phyloP scores from a whole-genome alignment of 2,797 vertebrate species.

The Chrysocyon brachyurus region DNA sequence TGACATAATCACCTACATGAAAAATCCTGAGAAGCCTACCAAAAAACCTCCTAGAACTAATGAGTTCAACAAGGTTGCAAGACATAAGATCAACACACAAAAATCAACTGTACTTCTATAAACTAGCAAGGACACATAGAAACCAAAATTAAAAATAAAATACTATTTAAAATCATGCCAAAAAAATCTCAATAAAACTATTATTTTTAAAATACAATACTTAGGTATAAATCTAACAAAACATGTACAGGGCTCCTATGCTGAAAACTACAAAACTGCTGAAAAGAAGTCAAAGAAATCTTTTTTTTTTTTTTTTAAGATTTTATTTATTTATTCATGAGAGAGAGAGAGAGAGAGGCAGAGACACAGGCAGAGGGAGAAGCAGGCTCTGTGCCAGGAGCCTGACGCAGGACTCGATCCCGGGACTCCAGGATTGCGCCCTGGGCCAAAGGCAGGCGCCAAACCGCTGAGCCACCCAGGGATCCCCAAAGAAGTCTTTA shows the following conservation, averaged over 20 bases:
- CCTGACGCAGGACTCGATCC: too few species aligned
- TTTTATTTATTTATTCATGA: too few species aligned
- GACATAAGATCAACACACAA: neutral
- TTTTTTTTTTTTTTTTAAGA: too few species aligned
- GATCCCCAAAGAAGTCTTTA: neutral
- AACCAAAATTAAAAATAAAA: neutral
- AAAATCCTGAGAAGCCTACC: neutral
- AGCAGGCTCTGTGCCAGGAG: too few species aligned
- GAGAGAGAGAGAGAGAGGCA: too few species aligned
- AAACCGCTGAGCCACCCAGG: too few species aligned
- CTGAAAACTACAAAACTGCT: conserved; percentile 17
- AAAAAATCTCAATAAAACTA: conserved; percentile 28
- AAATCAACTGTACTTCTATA: neutral
- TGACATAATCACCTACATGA: neutral
- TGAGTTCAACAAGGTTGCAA: neutral
- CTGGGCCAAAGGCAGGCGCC: too few species aligned
- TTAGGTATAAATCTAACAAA: neutral
- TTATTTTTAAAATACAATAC: neutral
- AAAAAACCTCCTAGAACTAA: neutral
- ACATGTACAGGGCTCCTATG: neutral
- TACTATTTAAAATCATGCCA: neutral
- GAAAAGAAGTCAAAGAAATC: neutral
- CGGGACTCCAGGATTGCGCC: too few species aligned
- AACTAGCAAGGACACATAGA: neutral
- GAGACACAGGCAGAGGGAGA: too few species aligned